A percentile compares a stretch with the other conserved stretches of the same genome.
These are phyloP conservation scores for Danio tinwini DNA, from an alignment of 2,797 vertebrate genomes.

Conservation along the genomic window DNA sequence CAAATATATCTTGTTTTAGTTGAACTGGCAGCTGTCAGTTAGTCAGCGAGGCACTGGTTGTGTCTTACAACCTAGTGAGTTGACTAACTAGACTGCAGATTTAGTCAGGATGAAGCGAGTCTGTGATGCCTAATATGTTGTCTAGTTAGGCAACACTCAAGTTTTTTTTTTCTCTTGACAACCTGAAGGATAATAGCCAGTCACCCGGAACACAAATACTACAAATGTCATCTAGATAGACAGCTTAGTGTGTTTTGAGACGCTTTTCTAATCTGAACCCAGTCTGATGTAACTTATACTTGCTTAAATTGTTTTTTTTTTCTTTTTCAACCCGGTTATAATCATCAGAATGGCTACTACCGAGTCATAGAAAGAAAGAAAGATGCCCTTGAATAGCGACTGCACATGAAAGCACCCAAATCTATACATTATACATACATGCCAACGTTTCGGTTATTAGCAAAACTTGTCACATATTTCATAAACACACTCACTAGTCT, in stretches of 20 bases:
- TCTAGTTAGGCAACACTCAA: neutral
- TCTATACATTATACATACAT: neutral
- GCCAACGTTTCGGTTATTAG: neutral
- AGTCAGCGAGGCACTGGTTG: neutral
- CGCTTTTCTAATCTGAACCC: neutral
- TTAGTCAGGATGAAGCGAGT: neutral
- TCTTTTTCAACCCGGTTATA: neutral
- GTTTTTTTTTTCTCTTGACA: neutral
- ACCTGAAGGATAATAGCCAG: neutral
- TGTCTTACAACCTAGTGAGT: neutral
- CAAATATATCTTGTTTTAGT: conserved; percentile 4
- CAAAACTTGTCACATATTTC: neutral
- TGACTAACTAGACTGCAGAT: neutral
- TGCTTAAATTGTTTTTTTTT: neutral
- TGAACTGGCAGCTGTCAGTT: conserved; percentile 38
- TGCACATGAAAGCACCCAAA: neutral
- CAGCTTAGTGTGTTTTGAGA: neutral
- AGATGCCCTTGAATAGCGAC: neutral
- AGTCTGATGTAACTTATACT: neutral
- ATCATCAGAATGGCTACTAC: neutral
- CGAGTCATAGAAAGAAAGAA: neutral
- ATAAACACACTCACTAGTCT: neutral
- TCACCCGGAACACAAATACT: neutral
- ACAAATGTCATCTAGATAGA: neutral
- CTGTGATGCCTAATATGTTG: neutral